A percentile compares a stretch with the other conserved stretches of the same genome.
phyloP scores from a whole-genome alignment of 2,113 vertebrate genomes.

The Sebastes fasciatus region DNA sequence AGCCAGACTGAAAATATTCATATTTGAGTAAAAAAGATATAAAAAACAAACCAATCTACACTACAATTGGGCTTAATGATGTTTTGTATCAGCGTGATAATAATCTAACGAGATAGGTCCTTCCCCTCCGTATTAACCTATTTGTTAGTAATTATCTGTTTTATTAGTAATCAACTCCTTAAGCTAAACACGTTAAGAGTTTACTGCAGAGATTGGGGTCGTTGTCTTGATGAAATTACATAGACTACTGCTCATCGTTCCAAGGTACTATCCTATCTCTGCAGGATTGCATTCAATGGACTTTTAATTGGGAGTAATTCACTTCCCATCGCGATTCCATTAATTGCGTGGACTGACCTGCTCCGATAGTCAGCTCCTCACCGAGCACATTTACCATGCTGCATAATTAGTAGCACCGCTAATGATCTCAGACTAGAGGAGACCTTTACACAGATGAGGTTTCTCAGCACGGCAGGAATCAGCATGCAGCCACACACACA shows the following conservation, averaged over 20 bases:
- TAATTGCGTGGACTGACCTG: slow-evolving; percentile 77
- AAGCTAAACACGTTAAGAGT: slow-evolving; percentile 24
- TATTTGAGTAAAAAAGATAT: background rate
- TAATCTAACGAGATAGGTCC: slow-evolving; percentile 26
- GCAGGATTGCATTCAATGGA: slow-evolving; percentile 70
- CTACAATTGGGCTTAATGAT: slow-evolving; percentile 26
- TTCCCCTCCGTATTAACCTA: background rate
- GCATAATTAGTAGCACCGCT: slow-evolving; percentile 72
- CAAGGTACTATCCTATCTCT: slow-evolving; percentile 49
- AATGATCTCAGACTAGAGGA: slow-evolving; percentile 70
- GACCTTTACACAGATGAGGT: slow-evolving; percentile 74
- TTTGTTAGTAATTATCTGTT: slow-evolving; percentile 61
- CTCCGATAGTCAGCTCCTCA: slow-evolving; percentile 59
- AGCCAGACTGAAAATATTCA: background rate
- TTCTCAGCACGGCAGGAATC: slow-evolving; percentile 53
- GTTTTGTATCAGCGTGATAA: slow-evolving; percentile 5
- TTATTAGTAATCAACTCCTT: slow-evolving; percentile 45
- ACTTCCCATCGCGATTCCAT: slow-evolving; percentile 77
- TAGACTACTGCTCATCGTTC: slow-evolving; percentile 32
- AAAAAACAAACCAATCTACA: background rate
- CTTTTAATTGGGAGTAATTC: slow-evolving; percentile 84
- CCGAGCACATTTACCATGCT: slow-evolving; percentile 56
- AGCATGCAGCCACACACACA: slow-evolving; percentile 28
- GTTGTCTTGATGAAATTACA: slow-evolving; percentile 72
- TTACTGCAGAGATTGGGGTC: slow-evolving; percentile 46